Evolutionary conservation across 2,797 vertebrate species (phyloP).

Genomic region (Pseudochirops cupreus): DNA sequence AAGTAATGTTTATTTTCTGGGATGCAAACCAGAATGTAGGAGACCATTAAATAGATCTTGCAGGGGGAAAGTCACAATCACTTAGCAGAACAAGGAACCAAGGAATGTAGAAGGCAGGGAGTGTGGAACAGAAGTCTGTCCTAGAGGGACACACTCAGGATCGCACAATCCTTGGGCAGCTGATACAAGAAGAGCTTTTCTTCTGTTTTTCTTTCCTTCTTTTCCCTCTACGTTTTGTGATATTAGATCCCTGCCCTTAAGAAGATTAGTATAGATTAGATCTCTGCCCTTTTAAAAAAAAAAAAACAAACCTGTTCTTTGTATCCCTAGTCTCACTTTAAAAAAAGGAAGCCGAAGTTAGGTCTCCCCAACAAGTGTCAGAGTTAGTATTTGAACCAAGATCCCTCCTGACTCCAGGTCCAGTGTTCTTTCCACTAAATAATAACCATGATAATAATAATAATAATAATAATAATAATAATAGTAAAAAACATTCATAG

Average conservation of each 20-base stretch:
- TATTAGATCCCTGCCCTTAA: background rate
- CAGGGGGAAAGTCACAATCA: background rate
- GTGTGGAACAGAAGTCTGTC: background rate
- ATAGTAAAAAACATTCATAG: background rate
- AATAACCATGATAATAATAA: background rate
- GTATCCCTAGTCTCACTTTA: background rate
- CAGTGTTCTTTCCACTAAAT: background rate
- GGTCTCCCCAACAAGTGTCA: background rate
- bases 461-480: background rate
- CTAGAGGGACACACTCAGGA: background rate
- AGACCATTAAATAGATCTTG: background rate
- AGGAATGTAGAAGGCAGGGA: background rate
- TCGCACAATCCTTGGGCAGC: background rate
- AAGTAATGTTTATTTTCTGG: background rate
- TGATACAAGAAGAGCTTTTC: background rate
- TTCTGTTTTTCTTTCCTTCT: background rate
- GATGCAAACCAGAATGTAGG: background rate
- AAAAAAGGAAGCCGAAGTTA: background rate
- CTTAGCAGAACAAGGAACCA: background rate
- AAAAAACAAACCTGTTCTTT: background rate
- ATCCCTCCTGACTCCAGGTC: background rate
- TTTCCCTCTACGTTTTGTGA: background rate
- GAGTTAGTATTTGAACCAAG: background rate
- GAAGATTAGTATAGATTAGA: background rate
- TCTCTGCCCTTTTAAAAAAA: background rate